Evolutionary conservation across 2,888 invertebrate genomes (phyloP).

Genomic region (Bellardia pandia): DNA sequence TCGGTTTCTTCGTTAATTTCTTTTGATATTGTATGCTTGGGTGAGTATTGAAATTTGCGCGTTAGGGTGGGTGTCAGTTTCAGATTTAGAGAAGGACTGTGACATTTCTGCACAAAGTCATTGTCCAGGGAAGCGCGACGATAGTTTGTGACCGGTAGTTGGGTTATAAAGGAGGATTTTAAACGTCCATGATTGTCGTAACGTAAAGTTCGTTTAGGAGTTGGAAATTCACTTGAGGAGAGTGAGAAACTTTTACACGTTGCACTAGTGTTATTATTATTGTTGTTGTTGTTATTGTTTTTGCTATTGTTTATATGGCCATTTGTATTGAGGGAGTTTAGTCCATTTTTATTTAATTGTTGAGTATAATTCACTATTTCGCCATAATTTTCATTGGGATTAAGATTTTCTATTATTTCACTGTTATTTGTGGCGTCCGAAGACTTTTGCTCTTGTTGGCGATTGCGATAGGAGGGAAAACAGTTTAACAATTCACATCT

Average conservation of each 20-base stretch:
- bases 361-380: slow-evolving; percentile 4
- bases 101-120: slow-evolving; percentile 40
- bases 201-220: slow-evolving; percentile 76
- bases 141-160: slow-evolving; percentile 62
- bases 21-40: slow-evolving; percentile 61
- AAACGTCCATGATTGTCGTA: slow-evolving; percentile 81
- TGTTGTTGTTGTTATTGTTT: slow-evolving; percentile 36
- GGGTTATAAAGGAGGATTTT: slow-evolving; percentile 74
- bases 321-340: neutral
- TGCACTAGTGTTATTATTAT: slow-evolving; percentile 12
- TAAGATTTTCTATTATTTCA: slow-evolving; percentile 66
- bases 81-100: slow-evolving; percentile 40
- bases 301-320: neutral
- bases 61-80: slow-evolving; percentile 63
- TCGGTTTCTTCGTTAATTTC: slow-evolving; percentile 69
- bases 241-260: slow-evolving; percentile 1
- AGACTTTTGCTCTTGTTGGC: slow-evolving; percentile 49
- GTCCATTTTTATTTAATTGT: neutral
- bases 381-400: slow-evolving; percentile 10
- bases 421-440: neutral
- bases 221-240: slow-evolving; percentile 18
- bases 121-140: slow-evolving; percentile 59
- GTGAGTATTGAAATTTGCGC: slow-evolving; percentile 68
- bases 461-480: slow-evolving; percentile 74
- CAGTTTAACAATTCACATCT: slow-evolving; percentile 78